Conservation (phyloP, 2,888 invertebrate genomes). For the Caenorhabditis angaria region DNA sequence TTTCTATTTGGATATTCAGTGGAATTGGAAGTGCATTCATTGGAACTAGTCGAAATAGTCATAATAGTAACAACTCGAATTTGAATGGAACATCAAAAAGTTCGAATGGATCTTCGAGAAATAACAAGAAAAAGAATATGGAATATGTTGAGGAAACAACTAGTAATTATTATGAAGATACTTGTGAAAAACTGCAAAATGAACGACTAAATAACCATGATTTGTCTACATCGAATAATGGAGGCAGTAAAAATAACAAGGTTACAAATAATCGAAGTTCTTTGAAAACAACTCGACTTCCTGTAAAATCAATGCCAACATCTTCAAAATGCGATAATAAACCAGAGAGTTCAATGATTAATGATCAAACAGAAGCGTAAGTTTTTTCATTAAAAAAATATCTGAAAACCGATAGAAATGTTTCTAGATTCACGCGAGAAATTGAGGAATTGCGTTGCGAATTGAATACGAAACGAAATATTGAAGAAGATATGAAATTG, state of each 20-base stretch:
- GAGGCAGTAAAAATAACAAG: not conserved
- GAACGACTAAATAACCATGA: not conserved
- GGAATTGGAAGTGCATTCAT: slow-evolving; percentile 1
- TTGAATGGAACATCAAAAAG: not conserved
- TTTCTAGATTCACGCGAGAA: slow-evolving; percentile 73
- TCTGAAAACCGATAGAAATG: no score
- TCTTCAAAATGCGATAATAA: slow-evolving; percentile 1
- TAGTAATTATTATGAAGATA: not conserved
- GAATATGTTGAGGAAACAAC: not conserved
- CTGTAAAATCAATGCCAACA: not conserved
- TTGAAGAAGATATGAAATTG: slow-evolving; percentile 81
- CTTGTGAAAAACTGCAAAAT: not conserved
- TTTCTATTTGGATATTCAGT: slow-evolving; percentile 25
- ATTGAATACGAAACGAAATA: slow-evolving; percentile 80
- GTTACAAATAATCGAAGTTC: not conserved
- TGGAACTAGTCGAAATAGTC: not conserved
- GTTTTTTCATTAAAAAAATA: no score
- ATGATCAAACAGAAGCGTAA: not conserved
- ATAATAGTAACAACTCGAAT: not conserved
- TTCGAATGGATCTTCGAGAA: not conserved
- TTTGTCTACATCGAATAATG: not conserved
- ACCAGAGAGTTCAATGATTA: not conserved
- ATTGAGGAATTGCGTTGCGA: slow-evolving; percentile 82
- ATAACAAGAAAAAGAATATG: not conserved
- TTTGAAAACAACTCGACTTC: not conserved